Conservation (phyloP, 2,113 vertebrate genomes). For the Gobius niger region DNA sequence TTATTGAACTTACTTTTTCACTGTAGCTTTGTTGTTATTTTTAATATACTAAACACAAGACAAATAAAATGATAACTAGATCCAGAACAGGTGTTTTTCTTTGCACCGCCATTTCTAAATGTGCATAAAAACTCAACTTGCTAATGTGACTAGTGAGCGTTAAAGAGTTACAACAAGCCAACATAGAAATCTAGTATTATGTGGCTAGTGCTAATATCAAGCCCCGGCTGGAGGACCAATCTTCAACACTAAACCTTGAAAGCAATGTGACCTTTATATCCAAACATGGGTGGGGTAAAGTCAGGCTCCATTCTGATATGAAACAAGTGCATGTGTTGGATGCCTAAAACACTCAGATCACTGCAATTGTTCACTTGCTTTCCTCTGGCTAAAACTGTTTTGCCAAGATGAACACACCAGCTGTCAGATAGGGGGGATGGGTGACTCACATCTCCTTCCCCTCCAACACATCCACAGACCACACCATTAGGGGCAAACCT, state of each 20-base stretch:
- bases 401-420: slow-evolving; percentile 49
- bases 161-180: too few relatives aligned
- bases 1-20: too few relatives aligned
- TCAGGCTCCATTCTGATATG: background rate
- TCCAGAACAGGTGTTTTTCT: too few relatives aligned
- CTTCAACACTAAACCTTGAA: background rate
- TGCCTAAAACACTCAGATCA: background rate
- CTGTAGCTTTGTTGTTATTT: too few relatives aligned
- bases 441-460: slow-evolving; percentile 52
- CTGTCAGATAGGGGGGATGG: slow-evolving; percentile 56
- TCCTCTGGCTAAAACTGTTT: slow-evolving; percentile 19
- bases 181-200: too few relatives aligned
- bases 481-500: slow-evolving; percentile 23
- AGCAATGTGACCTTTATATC: background rate
- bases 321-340: background rate
- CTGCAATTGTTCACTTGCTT: slow-evolving; percentile 10
- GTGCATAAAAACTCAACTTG: too few relatives aligned
- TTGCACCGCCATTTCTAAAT: too few relatives aligned
- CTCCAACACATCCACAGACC: slow-evolving; percentile 14
- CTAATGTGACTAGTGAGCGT: too few relatives aligned
- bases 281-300: background rate
- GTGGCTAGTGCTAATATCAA: too few relatives aligned
- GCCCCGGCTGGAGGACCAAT: background rate
- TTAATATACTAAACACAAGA: too few relatives aligned
- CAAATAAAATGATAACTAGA: too few relatives aligned